Evolutionary conservation across 2,888 invertebrate genomes (phyloP), one percentile per base, ranked within the genome.

Genomic region (Ornithoptera alexandrae): DNA sequence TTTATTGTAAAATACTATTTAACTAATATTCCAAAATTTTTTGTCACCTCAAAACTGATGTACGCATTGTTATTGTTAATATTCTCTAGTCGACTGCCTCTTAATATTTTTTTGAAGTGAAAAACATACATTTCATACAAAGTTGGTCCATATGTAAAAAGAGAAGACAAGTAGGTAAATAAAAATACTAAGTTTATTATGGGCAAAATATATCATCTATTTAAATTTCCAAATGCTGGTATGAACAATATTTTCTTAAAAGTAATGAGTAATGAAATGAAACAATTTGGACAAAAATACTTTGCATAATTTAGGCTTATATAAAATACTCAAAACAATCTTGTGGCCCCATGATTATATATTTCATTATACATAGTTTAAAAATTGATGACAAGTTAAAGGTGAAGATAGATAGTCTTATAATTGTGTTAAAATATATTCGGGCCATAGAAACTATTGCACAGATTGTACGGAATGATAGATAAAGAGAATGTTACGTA

Each of bases 161-260:
- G 46, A 46, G 46, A 46, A 46, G 50, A 68, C 30, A 65, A 60
- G 39, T 60, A 17, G 18, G 50, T 20, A 68, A 67, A 70, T 68
- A 68, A 74, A 73, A 76, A 74, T 70, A 73, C 74, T 72, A 73
- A 62, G 62, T 74, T 76, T 87, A 87, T 86, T 90, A 90, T 89
- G 89, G 91, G 89, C 90, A 92, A 92, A 92, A 92, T 92, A 92
- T 91, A 91, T 89, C 82, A 84, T 89, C 85, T 92, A 92, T 92
- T 90, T 92, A 91, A 92, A 92, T 84, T 85, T 87, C 84, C 87
- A 90, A 90, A 90, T 90, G 89, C 87, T 87, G 88, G 84, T 89
- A 89, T 88, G 86, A 90, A 91, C 90, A 88, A 87, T 87, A 86
- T 83, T 85, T 63, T 82, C 86, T 87, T 88, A 89, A 84, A 86